phyloP scores from a whole-genome alignment of 2,888 invertebrate genomes.

The Teleogryllus oceanicus region DNA sequence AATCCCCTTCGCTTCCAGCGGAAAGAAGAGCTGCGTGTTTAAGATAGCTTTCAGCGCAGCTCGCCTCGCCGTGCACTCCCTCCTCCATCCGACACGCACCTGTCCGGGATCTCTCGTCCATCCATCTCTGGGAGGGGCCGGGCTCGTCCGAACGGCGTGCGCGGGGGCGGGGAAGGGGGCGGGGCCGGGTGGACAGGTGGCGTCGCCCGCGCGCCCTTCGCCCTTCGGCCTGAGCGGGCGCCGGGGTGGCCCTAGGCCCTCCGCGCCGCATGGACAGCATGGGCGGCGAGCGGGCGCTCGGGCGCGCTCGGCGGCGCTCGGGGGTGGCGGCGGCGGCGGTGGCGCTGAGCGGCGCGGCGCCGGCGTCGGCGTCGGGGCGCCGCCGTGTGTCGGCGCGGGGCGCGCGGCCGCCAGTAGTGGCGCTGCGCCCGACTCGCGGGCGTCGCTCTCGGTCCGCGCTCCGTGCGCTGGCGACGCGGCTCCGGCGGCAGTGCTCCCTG shows the following conservation, averaged over 20 bases:
- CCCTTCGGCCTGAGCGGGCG: background rate
- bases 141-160: background rate
- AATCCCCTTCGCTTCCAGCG: too few relatives aligned
- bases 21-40: background rate
- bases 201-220: background rate
- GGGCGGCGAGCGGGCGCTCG: background rate
- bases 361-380: background rate
- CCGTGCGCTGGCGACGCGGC: background rate
- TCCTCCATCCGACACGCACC: background rate
- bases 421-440: constrained; percentile 2
- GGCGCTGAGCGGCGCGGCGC: background rate
- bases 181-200: background rate
- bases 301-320: constrained; percentile 18
- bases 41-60: background rate
- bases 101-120: constrained; percentile 9
- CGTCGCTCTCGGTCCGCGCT: constrained; percentile 4
- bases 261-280: too few relatives aligned
- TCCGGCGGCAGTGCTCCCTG: background rate
- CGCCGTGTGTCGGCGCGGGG: background rate
- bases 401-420: constrained; percentile 18
- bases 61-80: background rate
- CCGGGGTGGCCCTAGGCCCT: background rate
- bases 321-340: background rate
- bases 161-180: background rate
- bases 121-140: background rate